Conservation (phyloP, 1,140 invertebrate genomes). For the Nephila pilipes region DNA sequence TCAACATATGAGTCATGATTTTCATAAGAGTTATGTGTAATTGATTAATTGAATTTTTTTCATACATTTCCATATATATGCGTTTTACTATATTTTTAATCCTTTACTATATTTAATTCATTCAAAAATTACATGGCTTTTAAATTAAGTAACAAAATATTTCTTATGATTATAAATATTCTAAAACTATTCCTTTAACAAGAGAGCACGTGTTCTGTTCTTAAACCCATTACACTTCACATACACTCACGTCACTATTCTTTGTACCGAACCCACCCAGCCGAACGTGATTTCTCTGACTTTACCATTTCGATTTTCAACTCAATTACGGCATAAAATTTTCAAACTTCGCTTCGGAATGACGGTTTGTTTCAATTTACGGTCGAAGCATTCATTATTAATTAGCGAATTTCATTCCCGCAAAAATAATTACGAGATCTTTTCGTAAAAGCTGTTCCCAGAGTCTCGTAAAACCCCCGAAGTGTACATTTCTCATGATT, state of each 20-base stretch:
- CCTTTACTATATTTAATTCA: no score
- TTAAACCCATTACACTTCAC: not conserved
- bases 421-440: conserved; percentile 72
- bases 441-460: conserved; percentile 70
- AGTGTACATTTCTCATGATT: conserved; percentile 75
- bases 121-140: no score
- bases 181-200: no score
- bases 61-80: no score
- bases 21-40: no score
- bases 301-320: conserved; percentile 47
- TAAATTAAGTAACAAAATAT: no score
- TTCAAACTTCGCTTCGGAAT: conserved; percentile 47
- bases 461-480: conserved; percentile 59
- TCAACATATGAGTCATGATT: no score
- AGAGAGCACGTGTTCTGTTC: no score
- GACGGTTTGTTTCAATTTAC: conserved; percentile 75
- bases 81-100: no score
- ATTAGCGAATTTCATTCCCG: conserved; percentile 71
- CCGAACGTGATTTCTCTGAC: conserved; percentile 26
- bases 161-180: no score
- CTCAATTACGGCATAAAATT: conserved; percentile 72
- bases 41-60: no score
- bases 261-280: not conserved
- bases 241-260: not conserved
- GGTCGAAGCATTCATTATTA: conserved; percentile 66